These are phyloP conservation scores for Neuroterus valhalla DNA, from an alignment of 1,140 invertebrate genomes.

Conservation along the genomic window DNA sequence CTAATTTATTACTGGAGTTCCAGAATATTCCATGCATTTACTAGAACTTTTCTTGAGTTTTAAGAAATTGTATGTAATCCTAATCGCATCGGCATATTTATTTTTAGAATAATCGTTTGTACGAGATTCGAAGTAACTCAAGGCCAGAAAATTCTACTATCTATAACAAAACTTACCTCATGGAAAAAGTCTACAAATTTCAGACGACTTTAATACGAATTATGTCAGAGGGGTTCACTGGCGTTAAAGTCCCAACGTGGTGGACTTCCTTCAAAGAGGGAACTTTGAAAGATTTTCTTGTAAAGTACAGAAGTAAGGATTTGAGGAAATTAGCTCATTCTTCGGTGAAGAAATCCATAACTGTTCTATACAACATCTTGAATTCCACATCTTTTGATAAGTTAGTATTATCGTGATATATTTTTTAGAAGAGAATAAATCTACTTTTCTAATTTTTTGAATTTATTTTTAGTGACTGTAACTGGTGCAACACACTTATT, in stretches of 20 bases:
- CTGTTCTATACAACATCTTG: conserved; percentile 50
- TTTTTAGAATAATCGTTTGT: conserved; percentile 13
- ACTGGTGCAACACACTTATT: conserved; percentile 62
- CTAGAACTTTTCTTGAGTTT: not conserved
- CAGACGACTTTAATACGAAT: conserved; percentile 51
- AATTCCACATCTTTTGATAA: conserved; percentile 33
- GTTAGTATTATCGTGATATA: conserved; percentile 43
- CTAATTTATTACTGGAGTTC: not conserved
- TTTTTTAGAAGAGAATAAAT: not conserved
- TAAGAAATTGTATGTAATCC: too few species aligned
- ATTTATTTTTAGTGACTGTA: conserved; percentile 53
- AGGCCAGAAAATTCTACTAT: conserved; percentile 12
- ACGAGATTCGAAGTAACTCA: conserved; percentile 15
- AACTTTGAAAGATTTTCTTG: conserved; percentile 59
- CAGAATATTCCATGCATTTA: not conserved
- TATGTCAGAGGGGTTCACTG: conserved; percentile 50
- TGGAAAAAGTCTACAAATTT: conserved; percentile 52
- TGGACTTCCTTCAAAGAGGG: conserved; percentile 66
- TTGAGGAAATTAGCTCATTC: conserved; percentile 51
- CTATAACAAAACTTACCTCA: conserved; percentile 54
- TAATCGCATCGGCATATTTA: not conserved
- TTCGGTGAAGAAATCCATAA: conserved; percentile 51
- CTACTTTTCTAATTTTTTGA: not conserved
- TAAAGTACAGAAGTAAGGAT: conserved; percentile 60
- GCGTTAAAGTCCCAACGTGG: conserved; percentile 61